Conservation (phyloP, 2,888 invertebrate genomes). For the Thymelicus sylvestris region DNA sequence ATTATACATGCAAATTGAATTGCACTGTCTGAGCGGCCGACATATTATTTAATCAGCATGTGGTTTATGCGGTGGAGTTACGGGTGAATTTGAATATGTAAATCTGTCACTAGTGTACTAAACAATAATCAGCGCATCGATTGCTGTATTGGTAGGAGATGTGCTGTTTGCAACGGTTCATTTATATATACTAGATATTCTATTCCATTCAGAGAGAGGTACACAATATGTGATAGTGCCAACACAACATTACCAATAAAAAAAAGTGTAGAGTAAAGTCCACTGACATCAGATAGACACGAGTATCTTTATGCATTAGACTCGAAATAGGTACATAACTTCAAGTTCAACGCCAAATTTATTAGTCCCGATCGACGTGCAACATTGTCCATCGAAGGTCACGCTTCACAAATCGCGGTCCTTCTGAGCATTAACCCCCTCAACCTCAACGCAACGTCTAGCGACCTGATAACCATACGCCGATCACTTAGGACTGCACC, state of each 20-base stretch:
- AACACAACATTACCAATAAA: too few species aligned
- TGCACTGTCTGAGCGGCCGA: slow-evolving; percentile 30
- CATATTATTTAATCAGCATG: slow-evolving; percentile 35
- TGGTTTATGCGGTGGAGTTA: slow-evolving; percentile 33
- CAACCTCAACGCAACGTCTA: slow-evolving; percentile 50
- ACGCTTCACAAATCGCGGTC: slow-evolving; percentile 56
- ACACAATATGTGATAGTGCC: too few species aligned
- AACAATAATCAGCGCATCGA: neutral
- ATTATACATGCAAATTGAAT: slow-evolving; percentile 37
- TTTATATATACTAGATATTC: too few species aligned
- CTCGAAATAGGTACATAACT: slow-evolving; percentile 35
- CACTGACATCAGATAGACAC: neutral
- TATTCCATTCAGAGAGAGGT: too few species aligned
- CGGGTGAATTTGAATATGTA: slow-evolving; percentile 32
- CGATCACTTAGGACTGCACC: neutral
- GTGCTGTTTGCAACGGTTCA: too few species aligned
- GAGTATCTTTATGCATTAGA: neutral
- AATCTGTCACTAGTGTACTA: slow-evolving; percentile 12
- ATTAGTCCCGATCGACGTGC: slow-evolving; percentile 49
- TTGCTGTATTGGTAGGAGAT: too few species aligned
- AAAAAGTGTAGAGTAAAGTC: neutral
- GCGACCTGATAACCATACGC: slow-evolving; percentile 4
- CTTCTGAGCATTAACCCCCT: slow-evolving; percentile 54
- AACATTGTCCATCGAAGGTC: slow-evolving; percentile 57
- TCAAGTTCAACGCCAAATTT: slow-evolving; percentile 46